Evolutionary conservation across 2,797 vertebrate species (phyloP).

Genomic region (Hippoglossus hippoglossus): DNA sequence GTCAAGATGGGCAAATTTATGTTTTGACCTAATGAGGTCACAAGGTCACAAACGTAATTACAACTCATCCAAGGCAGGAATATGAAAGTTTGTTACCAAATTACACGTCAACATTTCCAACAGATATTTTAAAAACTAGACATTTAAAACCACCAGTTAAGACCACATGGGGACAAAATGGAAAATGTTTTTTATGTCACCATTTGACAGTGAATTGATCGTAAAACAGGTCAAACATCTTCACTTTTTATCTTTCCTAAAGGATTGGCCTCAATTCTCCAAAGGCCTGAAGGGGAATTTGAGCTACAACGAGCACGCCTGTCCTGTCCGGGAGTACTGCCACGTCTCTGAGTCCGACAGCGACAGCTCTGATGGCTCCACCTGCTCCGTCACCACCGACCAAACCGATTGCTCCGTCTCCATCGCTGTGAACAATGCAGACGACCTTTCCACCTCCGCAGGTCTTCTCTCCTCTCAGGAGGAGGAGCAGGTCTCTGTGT

Average conservation of each 20-base stretch:
- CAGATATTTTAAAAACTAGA: too few relatives aligned
- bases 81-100: too few relatives aligned
- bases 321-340: constrained; percentile 86
- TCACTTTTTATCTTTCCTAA: not conserved
- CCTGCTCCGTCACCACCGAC: constrained; percentile 55
- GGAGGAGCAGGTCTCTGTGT: constrained; percentile 20
- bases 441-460: constrained; percentile 51
- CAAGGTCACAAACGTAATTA: too few relatives aligned
- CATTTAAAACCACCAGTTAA: too few relatives aligned
- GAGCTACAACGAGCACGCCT: constrained; percentile 89
- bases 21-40: too few relatives aligned
- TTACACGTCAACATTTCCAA: too few relatives aligned
- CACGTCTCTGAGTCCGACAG: constrained; percentile 51
- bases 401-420: constrained; percentile 65
- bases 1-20: too few relatives aligned
- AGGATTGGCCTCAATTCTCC: constrained; percentile 91
- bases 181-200: too few relatives aligned
- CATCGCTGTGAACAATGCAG: constrained; percentile 39
- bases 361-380: constrained; percentile 53
- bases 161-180: too few relatives aligned
- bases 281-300: constrained; percentile 89
- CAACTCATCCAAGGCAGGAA: too few relatives aligned
- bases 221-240: too few relatives aligned
- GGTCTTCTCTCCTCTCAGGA: constrained; percentile 29
- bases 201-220: too few relatives aligned